Conservation (phyloP, 2,888 invertebrate species). For the Scrobipalpa atriplicella region DNA sequence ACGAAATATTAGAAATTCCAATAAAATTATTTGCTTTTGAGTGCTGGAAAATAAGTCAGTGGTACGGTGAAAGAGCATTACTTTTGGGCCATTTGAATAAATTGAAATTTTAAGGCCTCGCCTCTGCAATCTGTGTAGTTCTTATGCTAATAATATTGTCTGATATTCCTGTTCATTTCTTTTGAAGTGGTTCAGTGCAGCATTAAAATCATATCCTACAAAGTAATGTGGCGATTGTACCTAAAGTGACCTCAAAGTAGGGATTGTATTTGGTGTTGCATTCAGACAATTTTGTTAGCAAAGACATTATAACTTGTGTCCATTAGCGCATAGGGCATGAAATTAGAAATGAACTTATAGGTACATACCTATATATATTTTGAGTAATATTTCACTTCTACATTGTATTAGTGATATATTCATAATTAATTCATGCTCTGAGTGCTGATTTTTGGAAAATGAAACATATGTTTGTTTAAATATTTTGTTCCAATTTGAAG, state of each 20-base stretch:
- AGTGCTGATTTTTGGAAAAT: conserved; percentile 5
- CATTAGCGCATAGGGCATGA: conserved; percentile 6
- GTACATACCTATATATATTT: too few relatives aligned
- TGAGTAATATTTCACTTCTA: too few relatives aligned
- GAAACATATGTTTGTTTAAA: not conserved
- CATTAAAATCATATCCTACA: not conserved
- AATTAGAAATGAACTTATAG: not conserved
- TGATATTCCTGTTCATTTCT: not conserved
- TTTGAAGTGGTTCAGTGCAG: not conserved
- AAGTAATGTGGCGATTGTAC: not conserved
- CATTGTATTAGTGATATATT: not conserved
- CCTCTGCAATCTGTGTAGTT: not conserved
- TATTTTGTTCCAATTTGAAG: not conserved
- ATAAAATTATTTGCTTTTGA: not conserved
- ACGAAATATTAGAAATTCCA: conserved; percentile 4
- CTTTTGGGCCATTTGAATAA: not conserved
- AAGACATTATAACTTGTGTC: not conserved
- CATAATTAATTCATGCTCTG: not conserved
- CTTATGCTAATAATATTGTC: not conserved
- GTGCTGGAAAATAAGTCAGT: conserved; percentile 13
- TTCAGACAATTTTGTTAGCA: conserved; percentile 5
- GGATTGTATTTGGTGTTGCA: not conserved
- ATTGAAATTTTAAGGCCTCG: not conserved
- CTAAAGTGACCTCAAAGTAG: not conserved
- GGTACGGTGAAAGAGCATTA: not conserved